A percentile compares a stretch with the other conserved stretches of the same genome.
phyloP scores from a whole-genome alignment of 2,113 vertebrate species.

The Cryptotis parvus region DNA sequence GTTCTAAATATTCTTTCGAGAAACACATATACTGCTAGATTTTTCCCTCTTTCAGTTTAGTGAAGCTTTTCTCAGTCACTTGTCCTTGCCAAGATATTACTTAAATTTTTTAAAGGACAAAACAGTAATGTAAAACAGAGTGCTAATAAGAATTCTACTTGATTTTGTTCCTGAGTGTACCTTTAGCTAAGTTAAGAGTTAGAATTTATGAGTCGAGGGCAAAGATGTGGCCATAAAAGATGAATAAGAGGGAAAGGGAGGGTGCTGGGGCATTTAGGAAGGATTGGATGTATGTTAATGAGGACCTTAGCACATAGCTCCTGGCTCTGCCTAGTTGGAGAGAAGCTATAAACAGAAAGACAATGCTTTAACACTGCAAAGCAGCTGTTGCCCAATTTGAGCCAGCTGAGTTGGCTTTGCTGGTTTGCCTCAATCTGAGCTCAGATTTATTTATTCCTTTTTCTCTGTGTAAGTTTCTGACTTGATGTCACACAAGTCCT shows the following conservation, averaged over 20 bases:
- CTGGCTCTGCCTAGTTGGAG: background rate
- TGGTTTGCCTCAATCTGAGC: background rate
- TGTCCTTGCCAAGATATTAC: background rate
- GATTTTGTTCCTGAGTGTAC: background rate
- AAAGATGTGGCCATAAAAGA: background rate
- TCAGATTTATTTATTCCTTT: background rate
- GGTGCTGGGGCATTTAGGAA: background rate
- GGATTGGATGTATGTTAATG: background rate
- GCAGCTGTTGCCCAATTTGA: background rate
- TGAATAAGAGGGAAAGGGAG: background rate
- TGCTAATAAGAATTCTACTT: background rate
- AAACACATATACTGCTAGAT: background rate
- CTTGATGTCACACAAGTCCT: background rate
- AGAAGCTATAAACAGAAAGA: background rate
- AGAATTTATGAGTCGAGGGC: background rate
- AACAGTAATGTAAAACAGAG: background rate
- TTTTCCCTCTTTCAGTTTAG: background rate
- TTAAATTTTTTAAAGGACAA: background rate
- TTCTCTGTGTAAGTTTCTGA: background rate
- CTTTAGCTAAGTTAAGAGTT: background rate
- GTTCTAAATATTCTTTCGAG: slow-evolving; percentile 27
- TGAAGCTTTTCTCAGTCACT: background rate
- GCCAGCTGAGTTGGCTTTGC: background rate
- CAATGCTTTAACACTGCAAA: background rate
- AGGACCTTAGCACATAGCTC: too few relatives aligned